Evolutionary conservation across 2,113 vertebrate genomes (phyloP).

Genomic region (Cairina moschata): DNA sequence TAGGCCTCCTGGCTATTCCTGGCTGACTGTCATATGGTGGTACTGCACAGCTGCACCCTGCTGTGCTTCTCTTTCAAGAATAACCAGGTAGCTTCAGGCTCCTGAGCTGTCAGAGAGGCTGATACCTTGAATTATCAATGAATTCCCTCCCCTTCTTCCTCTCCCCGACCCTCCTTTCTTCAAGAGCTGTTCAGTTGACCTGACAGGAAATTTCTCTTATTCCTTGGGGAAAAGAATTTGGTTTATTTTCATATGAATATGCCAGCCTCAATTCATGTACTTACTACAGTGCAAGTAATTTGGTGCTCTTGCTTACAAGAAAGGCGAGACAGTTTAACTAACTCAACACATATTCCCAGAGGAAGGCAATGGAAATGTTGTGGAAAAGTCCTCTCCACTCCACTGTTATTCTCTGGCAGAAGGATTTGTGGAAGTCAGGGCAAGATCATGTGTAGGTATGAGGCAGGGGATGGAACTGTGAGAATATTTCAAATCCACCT

Average conservation of each 20-base stretch:
- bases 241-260: not conserved
- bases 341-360: not conserved
- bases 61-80: not conserved
- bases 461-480: not conserved
- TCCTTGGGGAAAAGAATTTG: not conserved
- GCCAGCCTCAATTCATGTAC: not conserved
- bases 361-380: not conserved
- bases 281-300: not conserved
- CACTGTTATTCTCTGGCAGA: not conserved
- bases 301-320: not conserved
- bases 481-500: not conserved
- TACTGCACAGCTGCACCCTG: rapidly evolving
- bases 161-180: rapidly evolving
- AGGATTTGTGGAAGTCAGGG: not conserved
- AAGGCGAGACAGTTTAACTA: not conserved
- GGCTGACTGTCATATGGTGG: not conserved
- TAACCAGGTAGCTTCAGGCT: not conserved
- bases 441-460: rapidly evolving
- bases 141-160: not conserved
- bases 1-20: not conserved
- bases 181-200: not conserved
- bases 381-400: not conserved
- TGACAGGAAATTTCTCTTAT: not conserved
- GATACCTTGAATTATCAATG: not conserved
- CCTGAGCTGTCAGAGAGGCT: not conserved